phyloP scores from a whole-genome alignment of 2,797 vertebrate species.

The Pangasius krempfi region DNA sequence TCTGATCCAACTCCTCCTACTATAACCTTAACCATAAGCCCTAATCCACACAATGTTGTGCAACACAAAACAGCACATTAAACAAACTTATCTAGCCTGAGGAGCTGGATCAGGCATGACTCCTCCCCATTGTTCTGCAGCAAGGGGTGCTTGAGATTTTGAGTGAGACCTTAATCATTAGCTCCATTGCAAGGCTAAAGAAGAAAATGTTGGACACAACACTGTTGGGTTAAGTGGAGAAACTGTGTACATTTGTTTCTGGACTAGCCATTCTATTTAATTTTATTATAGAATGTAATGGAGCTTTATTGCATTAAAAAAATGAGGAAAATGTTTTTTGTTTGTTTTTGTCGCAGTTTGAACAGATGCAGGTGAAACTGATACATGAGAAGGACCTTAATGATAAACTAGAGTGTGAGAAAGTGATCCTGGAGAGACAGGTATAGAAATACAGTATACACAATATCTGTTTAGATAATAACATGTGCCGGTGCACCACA shows the following conservation, averaged over 20 bases:
- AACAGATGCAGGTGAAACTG: conserved; percentile 78
- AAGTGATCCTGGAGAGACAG: conserved; percentile 74
- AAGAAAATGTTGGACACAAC: background rate
- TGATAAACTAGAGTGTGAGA: conserved; percentile 74
- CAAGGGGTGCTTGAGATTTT: background rate
- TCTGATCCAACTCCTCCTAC: background rate
- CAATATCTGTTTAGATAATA: background rate
- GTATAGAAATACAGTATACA: conserved; percentile 39
- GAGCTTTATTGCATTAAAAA: background rate
- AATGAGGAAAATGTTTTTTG: background rate
- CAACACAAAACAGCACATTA: background rate
- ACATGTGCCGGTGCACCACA: too few relatives aligned
- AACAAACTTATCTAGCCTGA: background rate
- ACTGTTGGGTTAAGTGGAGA: background rate
- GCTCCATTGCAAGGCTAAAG: background rate
- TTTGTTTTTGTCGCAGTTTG: conserved; percentile 62
- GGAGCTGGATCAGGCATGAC: background rate
- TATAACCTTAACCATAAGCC: background rate
- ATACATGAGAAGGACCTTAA: conserved; percentile 77
- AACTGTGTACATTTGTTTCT: background rate
- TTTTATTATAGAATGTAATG: background rate
- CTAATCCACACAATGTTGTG: background rate
- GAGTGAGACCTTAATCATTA: background rate
- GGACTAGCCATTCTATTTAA: background rate
- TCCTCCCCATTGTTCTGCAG: background rate